Evolutionary conservation across 2,888 invertebrate genomes (phyloP).

Genomic region (Antheraea assamensis): DNA sequence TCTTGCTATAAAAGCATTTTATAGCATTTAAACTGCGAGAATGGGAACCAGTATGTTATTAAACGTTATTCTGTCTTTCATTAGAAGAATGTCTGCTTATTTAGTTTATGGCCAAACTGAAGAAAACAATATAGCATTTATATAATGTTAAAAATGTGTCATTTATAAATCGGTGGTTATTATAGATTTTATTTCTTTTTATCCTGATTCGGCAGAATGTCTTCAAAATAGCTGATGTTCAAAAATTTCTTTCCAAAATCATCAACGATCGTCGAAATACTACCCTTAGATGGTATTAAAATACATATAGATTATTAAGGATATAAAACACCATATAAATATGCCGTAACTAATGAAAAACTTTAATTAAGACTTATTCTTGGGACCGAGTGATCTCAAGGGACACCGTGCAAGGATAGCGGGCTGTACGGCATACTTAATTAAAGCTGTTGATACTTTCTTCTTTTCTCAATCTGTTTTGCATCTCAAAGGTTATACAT

Average conservation of each 20-base stretch:
- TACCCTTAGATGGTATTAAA: neutral
- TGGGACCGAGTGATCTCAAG: neutral
- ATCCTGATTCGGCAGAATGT: neutral
- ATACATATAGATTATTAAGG: neutral
- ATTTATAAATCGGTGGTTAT: neutral
- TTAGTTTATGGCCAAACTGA: neutral
- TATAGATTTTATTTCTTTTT: neutral
- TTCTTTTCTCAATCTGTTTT: neutral
- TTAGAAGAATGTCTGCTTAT: neutral
- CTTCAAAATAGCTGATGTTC: neutral
- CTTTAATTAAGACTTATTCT: neutral
- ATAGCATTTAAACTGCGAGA: constrained; percentile 32
- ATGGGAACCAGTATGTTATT: constrained; percentile 30
- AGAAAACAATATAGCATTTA: neutral
- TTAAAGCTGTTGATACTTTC: neutral
- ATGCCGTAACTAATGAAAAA: neutral
- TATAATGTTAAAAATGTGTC: too few relatives aligned
- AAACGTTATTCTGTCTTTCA: constrained; percentile 19
- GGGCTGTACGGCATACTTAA: neutral
- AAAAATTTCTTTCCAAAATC: neutral
- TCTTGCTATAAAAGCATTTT: constrained; percentile 45
- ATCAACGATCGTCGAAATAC: too few relatives aligned
- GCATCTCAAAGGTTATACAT: neutral
- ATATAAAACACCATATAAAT: constrained; percentile 31
- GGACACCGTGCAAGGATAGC: neutral